Percentiles rank a stretch among this genome's conserved stretches.
Conservation (phyloP, 1,140 invertebrate species). For the Yoshiicerus persimilis region DNA sequence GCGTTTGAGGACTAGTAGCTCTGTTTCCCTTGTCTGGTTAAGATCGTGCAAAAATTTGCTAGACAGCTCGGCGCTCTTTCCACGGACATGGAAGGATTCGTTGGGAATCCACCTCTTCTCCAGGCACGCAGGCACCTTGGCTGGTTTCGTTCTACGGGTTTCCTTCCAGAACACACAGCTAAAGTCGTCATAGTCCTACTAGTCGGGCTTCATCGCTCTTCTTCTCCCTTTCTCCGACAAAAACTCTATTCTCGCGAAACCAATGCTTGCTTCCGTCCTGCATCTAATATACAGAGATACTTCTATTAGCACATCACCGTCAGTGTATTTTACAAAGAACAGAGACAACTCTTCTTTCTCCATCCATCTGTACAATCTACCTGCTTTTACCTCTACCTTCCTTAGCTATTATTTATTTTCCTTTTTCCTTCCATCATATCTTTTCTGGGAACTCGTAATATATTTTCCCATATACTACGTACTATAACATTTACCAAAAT, state of each 20-base stretch:
- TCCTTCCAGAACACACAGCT: neutral
- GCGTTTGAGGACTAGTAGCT: neutral
- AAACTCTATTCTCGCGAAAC: neutral
- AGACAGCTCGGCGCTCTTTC: slow-evolving; percentile 7
- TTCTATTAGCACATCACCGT: neutral
- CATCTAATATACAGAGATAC: neutral
- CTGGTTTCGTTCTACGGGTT: neutral
- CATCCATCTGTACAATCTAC: neutral
- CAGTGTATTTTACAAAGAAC: neutral
- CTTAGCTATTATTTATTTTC: neutral
- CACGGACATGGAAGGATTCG: slow-evolving; percentile 6
- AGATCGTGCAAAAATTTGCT: slow-evolving; percentile 14
- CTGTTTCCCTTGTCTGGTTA: neutral
- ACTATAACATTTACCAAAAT: too few relatives aligned
- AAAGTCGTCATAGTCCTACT: neutral
- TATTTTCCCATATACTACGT: too few relatives aligned
- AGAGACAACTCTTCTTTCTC: neutral
- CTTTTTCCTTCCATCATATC: too few relatives aligned
- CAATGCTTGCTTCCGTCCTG: neutral
- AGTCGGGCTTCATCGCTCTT: slow-evolving; percentile 14
- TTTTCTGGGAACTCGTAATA: too few relatives aligned
- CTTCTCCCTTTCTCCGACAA: slow-evolving; percentile 4
- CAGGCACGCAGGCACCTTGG: slow-evolving; percentile 15
- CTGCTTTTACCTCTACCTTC: neutral
- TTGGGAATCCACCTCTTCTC: slow-evolving; percentile 14